Evolutionary conservation across 2,888 invertebrate genomes (phyloP).

Genomic region (Perithous albicinctus): DNA sequence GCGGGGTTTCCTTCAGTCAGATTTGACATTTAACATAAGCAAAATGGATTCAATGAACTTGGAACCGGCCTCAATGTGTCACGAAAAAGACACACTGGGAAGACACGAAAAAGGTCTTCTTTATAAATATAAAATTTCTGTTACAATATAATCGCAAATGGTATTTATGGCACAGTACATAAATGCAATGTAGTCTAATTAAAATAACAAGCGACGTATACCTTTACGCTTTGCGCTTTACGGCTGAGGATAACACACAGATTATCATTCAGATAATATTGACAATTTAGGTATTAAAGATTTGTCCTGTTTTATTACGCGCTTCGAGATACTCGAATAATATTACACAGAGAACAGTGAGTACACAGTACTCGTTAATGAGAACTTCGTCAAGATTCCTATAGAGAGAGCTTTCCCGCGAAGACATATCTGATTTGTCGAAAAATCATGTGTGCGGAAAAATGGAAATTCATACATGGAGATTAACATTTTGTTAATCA

Average conservation of each 20-base stretch:
- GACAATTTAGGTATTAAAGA: background rate
- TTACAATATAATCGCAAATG: too few relatives aligned
- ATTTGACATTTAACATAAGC: too few relatives aligned
- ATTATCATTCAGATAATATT: background rate
- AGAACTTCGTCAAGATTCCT: background rate
- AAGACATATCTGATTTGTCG: background rate
- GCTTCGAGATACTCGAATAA: conserved; percentile 42
- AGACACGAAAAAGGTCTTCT: too few relatives aligned
- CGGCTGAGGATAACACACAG: background rate
- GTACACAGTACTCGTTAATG: conserved; percentile 36
- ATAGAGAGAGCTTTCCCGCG: background rate
- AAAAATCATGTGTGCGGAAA: background rate
- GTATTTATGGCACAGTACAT: too few relatives aligned
- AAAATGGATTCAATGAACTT: too few relatives aligned
- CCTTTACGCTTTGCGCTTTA: too few relatives aligned
- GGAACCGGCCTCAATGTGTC: too few relatives aligned
- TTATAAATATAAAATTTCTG: too few relatives aligned
- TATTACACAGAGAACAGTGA: conserved; percentile 28
- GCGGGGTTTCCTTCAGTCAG: too few relatives aligned
- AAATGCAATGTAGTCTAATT: too few relatives aligned
- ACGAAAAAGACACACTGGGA: too few relatives aligned
- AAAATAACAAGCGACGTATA: too few relatives aligned
- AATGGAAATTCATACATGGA: background rate
- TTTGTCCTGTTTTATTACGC: conserved; percentile 1
- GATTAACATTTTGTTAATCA: background rate